Conservation (phyloP, 2,888 invertebrate genomes). For the Drosophila aldrichi region DNA sequence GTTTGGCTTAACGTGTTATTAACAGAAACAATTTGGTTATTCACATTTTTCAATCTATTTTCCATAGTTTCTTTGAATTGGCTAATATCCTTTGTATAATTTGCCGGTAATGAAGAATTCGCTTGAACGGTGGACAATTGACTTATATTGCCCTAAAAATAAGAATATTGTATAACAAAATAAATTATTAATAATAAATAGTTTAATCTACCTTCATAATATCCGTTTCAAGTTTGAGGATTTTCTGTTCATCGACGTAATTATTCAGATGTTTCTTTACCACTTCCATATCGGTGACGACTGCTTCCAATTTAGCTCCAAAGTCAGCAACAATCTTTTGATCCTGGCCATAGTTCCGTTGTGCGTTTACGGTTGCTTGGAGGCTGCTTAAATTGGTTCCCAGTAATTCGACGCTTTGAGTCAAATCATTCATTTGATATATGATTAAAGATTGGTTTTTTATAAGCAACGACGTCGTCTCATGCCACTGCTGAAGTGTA, state of each 20-base stretch:
- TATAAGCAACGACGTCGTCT: conserved; percentile 88
- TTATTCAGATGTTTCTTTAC: conserved; percentile 82
- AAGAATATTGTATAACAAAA: neutral
- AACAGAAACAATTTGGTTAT: conserved; percentile 72
- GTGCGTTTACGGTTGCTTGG: conserved; percentile 74
- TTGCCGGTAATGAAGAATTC: conserved; percentile 55
- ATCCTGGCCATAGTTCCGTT: conserved; percentile 82
- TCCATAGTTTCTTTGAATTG: conserved; percentile 63
- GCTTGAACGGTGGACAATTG: conserved; percentile 53
- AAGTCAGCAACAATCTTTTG: conserved; percentile 84
- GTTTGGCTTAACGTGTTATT: conserved; percentile 83
- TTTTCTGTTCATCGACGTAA: conserved; percentile 76
- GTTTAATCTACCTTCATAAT: conserved; percentile 51
- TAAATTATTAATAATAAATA: neutral
- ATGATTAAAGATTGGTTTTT: conserved; percentile 89
- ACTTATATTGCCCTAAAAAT: conserved; percentile 73
- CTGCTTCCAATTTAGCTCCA: conserved; percentile 84
- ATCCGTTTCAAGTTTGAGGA: conserved; percentile 71
- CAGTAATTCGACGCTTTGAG: conserved; percentile 87
- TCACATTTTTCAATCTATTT: conserved; percentile 68
- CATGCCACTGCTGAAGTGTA: conserved; percentile 90
- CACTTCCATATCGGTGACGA: conserved; percentile 81
- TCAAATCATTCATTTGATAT: conserved; percentile 87
- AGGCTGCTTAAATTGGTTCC: conserved; percentile 85
- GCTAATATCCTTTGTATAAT: conserved; percentile 68